Base-by-base conservation (phyloP, 2,113 vertebrate genomes). In the Microcebus murinus region DNA sequence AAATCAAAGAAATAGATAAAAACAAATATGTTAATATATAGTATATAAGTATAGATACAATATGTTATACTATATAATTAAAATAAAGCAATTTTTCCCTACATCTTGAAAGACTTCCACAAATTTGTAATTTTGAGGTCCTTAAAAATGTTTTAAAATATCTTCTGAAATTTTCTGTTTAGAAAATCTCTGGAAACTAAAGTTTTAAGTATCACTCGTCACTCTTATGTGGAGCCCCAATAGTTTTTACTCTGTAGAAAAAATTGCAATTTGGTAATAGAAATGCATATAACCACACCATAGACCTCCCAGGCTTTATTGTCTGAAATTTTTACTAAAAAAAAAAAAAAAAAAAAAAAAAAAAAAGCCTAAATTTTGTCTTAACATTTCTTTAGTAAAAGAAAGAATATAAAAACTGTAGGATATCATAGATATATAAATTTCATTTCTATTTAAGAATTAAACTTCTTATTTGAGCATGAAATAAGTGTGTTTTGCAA, bases 341-440 rank as follows among this genome's bases (percentile, higher is more conserved):
- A 52, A 48, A 88, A 94, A 29, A 80, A 52, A 29, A 80, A 52
- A 29, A 80, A 52, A 29, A 80, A 52, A 52, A 88, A 94, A 29
- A 52, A 88, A 94, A 29, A 55, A 73, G 48, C 13, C 82, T 86
- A 68, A 83, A 61, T 86, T 96, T 90, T 92, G 29, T 67, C 52
- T 73, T 79, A 88, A 84, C 17, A 45, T 25, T 70, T 70, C 25
- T 29, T 61, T 92, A 84, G 20, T 79, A 91, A 71, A 48, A 93
- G 36, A 17, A 74, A 87, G 29, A 79, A 42, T 71, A 45, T 45
- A 23, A 45, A 89, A 93, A 85, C 4, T 63, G 13, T 70, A 50
- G 17, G 18, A 65, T 61, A 63, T 80, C 48, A 85, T 48, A 90
- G 77, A 20, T 85, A 6, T 34, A n/a, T 52, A 81, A 17, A 39